Evolutionary conservation across 1,140 invertebrate genomes (phyloP).

Genomic region (Apocrypta bakeri): DNA sequence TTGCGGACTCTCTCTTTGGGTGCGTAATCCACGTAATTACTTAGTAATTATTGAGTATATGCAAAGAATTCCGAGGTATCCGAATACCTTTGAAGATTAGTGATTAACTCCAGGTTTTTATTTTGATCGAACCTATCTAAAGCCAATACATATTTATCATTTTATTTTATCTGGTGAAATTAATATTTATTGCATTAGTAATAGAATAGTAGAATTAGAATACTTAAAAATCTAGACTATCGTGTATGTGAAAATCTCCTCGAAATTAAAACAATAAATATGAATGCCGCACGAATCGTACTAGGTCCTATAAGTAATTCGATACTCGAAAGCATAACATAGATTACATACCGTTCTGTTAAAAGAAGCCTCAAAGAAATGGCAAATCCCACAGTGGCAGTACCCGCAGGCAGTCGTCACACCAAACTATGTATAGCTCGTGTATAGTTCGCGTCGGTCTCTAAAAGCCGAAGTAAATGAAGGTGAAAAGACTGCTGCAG

Average conservation of each 20-base stretch:
- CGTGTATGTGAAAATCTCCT: no score
- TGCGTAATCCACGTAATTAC: background rate
- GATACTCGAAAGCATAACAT: background rate
- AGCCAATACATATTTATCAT: no score
- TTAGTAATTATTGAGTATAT: background rate
- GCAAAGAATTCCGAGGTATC: background rate
- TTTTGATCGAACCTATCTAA: no score
- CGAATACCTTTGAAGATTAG: background rate
- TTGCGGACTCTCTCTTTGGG: background rate
- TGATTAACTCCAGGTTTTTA: no score
- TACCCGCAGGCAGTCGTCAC: background rate
- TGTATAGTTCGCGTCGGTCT: slow-evolving; percentile 8
- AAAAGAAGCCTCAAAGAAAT: background rate
- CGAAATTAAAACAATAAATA: background rate
- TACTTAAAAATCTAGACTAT: no score
- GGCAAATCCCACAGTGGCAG: background rate
- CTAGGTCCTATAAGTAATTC: background rate
- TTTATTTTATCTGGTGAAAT: no score
- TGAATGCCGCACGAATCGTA: background rate
- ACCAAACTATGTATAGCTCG: background rate
- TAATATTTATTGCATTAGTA: no score
- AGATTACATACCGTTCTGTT: background rate
- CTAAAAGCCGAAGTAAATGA: slow-evolving; percentile 44
- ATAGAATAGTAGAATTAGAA: no score
- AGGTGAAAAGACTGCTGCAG: slow-evolving; percentile 28